These are phyloP conservation scores for Chesias legatella DNA, from an alignment of 2,888 invertebrate genomes.

Conservation along the genomic window DNA sequence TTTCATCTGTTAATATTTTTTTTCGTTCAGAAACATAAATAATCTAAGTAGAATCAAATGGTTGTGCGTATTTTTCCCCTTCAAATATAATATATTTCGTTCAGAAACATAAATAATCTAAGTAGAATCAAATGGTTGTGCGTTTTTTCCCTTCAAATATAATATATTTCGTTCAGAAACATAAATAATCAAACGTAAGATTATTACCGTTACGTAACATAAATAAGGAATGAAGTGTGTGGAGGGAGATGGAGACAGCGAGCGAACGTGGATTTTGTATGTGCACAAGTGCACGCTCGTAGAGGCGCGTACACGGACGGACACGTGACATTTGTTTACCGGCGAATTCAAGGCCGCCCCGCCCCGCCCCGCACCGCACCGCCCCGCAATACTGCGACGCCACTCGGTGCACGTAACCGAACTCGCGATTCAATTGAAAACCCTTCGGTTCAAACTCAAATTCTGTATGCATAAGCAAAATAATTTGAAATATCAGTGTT, in stretches of 20 bases:
- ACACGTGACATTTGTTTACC: constrained; percentile 74
- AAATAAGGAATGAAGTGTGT: constrained; percentile 26
- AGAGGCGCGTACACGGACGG: constrained; percentile 12
- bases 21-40: too few species aligned
- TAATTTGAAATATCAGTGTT: too few species aligned
- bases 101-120: too few species aligned
- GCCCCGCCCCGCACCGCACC: constrained; percentile 60
- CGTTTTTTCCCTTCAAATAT: too few species aligned
- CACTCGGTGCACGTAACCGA: constrained; percentile 52
- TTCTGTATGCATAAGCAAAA: background rate
- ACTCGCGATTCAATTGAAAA: constrained; percentile 35
- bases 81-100: too few species aligned
- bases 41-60: too few species aligned
- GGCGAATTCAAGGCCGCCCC: constrained; percentile 60
- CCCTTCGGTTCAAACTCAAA: constrained; percentile 3
- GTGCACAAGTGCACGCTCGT: constrained; percentile 26
- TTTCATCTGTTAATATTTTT: too few species aligned
- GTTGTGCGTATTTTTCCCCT: too few species aligned
- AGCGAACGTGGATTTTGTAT: constrained; percentile 42
- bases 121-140: too few species aligned
- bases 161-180: too few species aligned
- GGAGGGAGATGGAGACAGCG: constrained; percentile 35
- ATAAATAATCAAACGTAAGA: constrained; percentile 17
- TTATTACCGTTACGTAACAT: constrained; percentile 18
- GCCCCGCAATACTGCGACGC: constrained; percentile 67